phyloP scores from a whole-genome alignment of 53 echinoderm and acorn worm genomes.

The Arbacia lixula region DNA sequence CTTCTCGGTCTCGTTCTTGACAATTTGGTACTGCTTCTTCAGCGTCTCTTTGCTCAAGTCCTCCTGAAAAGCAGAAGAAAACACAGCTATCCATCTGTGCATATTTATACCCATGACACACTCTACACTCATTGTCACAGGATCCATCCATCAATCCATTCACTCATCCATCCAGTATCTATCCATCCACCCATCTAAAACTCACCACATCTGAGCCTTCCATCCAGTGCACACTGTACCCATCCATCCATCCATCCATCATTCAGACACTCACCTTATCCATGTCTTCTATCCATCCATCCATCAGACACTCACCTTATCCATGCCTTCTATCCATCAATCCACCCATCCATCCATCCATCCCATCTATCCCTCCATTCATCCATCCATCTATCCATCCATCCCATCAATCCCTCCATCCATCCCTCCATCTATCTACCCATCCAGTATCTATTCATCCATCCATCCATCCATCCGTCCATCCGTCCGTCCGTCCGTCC shows the following conservation, averaged over 20 bases:
- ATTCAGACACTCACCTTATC: background rate
- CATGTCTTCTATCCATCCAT: background rate
- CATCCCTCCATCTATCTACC: background rate
- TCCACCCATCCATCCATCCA: background rate
- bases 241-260: background rate
- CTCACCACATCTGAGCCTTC: background rate
- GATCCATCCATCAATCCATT: background rate
- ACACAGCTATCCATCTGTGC: background rate
- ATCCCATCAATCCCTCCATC: background rate
- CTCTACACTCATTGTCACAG: background rate
- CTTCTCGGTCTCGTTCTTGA: slow-evolving; percentile 71
- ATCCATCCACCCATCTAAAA: background rate
- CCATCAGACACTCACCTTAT: background rate
- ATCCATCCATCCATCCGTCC: background rate
- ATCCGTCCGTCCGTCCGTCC: background rate
- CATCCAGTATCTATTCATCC: background rate
- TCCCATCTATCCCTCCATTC: background rate
- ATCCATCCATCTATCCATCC: background rate
- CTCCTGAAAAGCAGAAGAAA: slow-evolving; percentile 65
- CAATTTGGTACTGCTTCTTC: slow-evolving; percentile 65
- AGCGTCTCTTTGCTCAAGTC: slow-evolving; percentile 65
- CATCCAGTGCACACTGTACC: background rate
- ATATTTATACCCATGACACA: background rate
- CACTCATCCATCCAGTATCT: background rate
- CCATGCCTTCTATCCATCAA: background rate